Evolutionary conservation across 1,140 invertebrate genomes (phyloP).

Genomic region (Drosophila hydei): DNA sequence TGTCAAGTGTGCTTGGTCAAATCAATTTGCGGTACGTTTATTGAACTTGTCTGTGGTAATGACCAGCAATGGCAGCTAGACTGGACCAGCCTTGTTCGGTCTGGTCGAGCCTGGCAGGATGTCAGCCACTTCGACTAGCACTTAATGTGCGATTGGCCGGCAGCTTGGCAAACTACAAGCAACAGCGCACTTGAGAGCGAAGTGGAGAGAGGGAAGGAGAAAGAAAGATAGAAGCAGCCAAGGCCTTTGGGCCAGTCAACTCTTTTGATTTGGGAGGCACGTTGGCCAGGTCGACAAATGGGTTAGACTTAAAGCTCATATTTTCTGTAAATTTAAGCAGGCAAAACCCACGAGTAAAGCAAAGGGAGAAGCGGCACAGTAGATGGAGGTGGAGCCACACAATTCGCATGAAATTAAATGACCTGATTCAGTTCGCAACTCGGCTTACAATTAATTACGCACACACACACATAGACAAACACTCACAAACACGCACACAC

Average conservation of each 20-base stretch:
- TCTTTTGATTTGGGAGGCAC: conserved; percentile 48
- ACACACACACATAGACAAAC: conserved; percentile 9
- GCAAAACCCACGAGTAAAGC: background rate
- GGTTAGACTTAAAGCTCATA: conserved; percentile 24
- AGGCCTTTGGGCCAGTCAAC: conserved; percentile 19
- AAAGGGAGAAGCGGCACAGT: too few relatives aligned
- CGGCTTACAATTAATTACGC: conserved; percentile 81
- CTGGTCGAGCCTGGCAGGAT: conserved; percentile 22
- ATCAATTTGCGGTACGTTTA: conserved; percentile 76
- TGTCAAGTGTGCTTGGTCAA: conserved; percentile 64
- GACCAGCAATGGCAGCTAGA: conserved; percentile 15
- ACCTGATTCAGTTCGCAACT: conserved; percentile 77
- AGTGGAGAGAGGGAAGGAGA: background rate
- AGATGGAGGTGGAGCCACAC: conserved; percentile 1
- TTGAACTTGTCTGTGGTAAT: conserved; percentile 64
- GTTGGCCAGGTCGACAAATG: conserved; percentile 6
- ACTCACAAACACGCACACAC: background rate
- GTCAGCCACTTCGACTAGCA: conserved; percentile 55
- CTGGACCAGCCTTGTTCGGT: background rate
- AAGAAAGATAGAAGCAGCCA: background rate
- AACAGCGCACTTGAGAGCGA: conserved; percentile 21
- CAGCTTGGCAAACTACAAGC: conserved; percentile 40
- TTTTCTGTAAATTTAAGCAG: conserved; percentile 22
- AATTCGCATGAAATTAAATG: conserved; percentile 75
- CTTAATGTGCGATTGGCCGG: conserved; percentile 59